Evolutionary conservation across 2,888 invertebrate species (phyloP), one percentile per base, ranked within the genome.

Genomic region (Lamellibrachia satsuma): DNA sequence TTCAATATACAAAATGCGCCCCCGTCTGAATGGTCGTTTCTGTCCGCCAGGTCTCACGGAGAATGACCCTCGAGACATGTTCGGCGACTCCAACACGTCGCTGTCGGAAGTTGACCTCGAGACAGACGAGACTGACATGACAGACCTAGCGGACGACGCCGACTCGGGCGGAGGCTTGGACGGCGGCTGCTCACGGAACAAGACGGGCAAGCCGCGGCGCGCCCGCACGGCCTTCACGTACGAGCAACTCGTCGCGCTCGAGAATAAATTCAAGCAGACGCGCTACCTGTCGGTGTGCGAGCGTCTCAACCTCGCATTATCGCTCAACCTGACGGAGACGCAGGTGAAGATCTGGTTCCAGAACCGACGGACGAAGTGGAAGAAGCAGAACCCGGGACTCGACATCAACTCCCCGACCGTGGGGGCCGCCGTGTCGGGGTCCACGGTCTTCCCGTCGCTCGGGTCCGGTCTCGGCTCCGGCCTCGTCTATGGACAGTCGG

Each of bases 331-430:
- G 94, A 99, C 99, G 0, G 99, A 99, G 97, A 99, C 99, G 2
- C 99, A 99, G 97, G 90, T 97, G 22, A 97, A 97, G 95, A 97
- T 97, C 90, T 97, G 97, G 97, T 96, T 96, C 94, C 96, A 96
- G 94, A 99, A 99, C 96, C 93, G 94, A 8, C 97, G 99, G 94
- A 99, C 99, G 95, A 99, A 99, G 97, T 99, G 99, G 99, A 99
- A 99, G 97, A 99, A 99, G 96, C 99, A 99, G 97, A 99, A 99
- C 96, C 99, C 99, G 0, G 99, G 99, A 0, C 98, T 99, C 98
- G 99, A 99, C 96, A 99, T 99, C 7, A 97, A 97, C 94, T 96
- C 96, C 92, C 97, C 97, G 27, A 93, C 94, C n/a, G 52, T 93
- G 9, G 95, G 52, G 7, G 51, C 91, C 11, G 52, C 51, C 4